Percentiles rank a stretch among this genome's conserved stretches.
Conservation (phyloP, 1,140 invertebrate genomes). For the Rhysida immarginata region DNA sequence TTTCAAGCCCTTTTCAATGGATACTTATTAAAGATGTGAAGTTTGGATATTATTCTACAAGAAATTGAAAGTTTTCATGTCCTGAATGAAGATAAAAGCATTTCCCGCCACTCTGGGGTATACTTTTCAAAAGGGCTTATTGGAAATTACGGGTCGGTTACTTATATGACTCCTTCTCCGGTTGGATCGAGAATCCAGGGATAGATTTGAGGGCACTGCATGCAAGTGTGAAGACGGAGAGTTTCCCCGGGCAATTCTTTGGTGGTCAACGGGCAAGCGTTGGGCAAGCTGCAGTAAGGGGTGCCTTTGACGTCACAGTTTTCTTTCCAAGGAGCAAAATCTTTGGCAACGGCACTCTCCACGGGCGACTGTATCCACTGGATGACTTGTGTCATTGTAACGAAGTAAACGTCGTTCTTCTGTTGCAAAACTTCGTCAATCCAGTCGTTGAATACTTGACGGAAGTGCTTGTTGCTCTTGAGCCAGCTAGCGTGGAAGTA, state of each 20-base stretch:
- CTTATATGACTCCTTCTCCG: conserved; percentile 59
- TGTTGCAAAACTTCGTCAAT: conserved; percentile 74
- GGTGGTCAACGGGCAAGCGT: conserved; percentile 74
- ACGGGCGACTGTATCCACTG: conserved; percentile 97
- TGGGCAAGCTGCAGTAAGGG: conserved; percentile 78
- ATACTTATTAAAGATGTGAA: no score
- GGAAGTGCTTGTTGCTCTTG: conserved; percentile 84
- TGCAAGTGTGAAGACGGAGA: conserved; percentile 78
- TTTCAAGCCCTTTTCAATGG: no score
- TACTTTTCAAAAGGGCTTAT: no score
- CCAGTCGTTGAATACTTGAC: conserved; percentile 79
- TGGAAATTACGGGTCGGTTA: no score
- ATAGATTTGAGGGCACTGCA: conserved; percentile 90
- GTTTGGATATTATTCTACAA: no score
- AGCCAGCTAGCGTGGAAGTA: conserved; percentile 92
- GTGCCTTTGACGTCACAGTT: conserved; percentile 88
- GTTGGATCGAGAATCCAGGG: conserved; percentile 90
- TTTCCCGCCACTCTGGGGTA: no score
- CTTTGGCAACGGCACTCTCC: conserved; percentile 63
- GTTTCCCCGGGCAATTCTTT: conserved; percentile 82
- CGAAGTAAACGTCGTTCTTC: conserved; percentile 84
- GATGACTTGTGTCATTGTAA: conserved; percentile 80
- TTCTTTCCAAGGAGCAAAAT: conserved; percentile 90
- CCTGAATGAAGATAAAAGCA: no score
- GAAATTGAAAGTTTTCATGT: no score